Evolutionary conservation across 2,797 vertebrate genomes (phyloP).

Genomic region (Lepilemur ruficaudatus): DNA sequence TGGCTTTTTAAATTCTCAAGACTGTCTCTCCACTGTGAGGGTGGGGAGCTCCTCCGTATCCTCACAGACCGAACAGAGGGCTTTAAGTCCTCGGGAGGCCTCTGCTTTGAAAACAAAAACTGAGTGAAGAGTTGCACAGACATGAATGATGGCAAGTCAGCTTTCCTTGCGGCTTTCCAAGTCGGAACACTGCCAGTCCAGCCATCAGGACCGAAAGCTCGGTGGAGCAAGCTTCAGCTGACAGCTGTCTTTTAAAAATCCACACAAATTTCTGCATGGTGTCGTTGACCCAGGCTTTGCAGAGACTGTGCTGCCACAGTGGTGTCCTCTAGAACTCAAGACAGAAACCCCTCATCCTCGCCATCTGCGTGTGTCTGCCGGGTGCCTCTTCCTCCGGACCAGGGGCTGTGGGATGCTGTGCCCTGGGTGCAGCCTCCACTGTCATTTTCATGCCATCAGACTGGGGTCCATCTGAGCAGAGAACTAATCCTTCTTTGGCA

Average conservation of each 20-base stretch:
- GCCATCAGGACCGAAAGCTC: slow-evolving; percentile 2
- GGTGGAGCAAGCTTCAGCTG: background rate
- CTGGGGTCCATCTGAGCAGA: background rate
- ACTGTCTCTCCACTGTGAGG: background rate
- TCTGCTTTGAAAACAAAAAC: slow-evolving; percentile 54
- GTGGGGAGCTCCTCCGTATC: background rate
- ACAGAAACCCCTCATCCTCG: background rate
- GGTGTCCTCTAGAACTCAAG: fast-evolving
- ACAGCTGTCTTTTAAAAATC: slow-evolving; percentile 42
- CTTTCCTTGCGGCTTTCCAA: slow-evolving; percentile 36
- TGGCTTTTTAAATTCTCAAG: background rate
- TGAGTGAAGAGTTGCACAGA: background rate
- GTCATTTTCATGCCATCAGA: background rate
- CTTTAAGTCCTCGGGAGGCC: background rate
- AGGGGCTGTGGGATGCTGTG: background rate
- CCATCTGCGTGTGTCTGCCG: background rate
- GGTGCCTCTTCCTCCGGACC: background rate
- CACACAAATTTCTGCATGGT: background rate
- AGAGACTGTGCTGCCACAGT: fast-evolving
- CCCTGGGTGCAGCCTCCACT: background rate
- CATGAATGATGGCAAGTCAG: background rate
- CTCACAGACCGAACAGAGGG: background rate
- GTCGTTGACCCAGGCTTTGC: background rate
- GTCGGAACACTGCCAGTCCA: background rate
- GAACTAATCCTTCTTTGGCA: slow-evolving; percentile 47